Evolutionary conservation across 2,797 vertebrate species (phyloP), one percentile per base, ranked within the genome.

Genomic region (Eospalax fontanierii): DNA sequence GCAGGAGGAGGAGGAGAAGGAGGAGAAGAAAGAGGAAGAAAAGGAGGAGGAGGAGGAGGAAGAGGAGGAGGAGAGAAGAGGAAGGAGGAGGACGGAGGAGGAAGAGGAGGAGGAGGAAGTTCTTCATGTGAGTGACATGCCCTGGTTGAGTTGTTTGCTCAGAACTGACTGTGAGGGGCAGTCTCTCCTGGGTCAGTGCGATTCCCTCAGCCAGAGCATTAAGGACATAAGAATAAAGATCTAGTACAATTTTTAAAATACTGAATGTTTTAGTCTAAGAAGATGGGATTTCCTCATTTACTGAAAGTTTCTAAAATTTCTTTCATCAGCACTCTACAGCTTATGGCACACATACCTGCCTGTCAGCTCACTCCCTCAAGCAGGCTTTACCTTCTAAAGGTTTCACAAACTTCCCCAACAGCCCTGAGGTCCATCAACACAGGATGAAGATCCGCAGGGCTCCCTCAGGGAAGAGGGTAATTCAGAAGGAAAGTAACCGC

Each of bases 191-290:
- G 10, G 30, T 22, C 10, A 15, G 24, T 2, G 28, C 74, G 12
- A 30, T 8, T 4, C 12, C 19, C 28, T 0, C 16, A 83, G 19
- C 33, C 40, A 22, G 33, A 3, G 2, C 1, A 28, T 59, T 4
- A 30, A 71, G 65, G 68, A 66, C 81, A 54, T 11, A 75, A 33
- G 26, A 54, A 28, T 38, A 9, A 6, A 57, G 2, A 12, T 9
- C 1, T 71, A 79, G 61, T 3, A 50, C 1, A 54, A 40, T 24
- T 3, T 79, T 90, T 26, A 4, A 38, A 65, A n/a, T 38, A 35
- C 0, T 65, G 22, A 75, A 2, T n/a, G 28, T 78, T 35, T 87
- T 35, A n/a, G 33, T 61, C 22, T 59, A 21, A 0, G 16, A 73
- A 54, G 2, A 6, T 50, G 16, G 6, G 38, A 40, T 87, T 40